Base-by-base conservation (phyloP, 2,797 vertebrate species). In the Acestrorhynchus altus region DNA sequence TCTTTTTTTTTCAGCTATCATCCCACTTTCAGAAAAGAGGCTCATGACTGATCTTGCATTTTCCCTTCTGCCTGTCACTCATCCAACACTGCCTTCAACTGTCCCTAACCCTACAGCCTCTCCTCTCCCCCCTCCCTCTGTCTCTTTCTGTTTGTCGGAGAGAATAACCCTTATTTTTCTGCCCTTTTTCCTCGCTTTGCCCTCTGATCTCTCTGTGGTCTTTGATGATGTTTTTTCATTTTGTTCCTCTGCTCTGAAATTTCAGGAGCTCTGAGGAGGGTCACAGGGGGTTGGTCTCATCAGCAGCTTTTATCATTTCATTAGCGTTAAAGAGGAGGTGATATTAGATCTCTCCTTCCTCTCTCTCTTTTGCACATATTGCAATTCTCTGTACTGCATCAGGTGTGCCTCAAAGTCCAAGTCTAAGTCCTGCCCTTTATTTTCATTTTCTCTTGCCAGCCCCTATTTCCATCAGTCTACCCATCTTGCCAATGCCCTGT, bases 161-260 rank as follows among this genome's bases (percentile, higher is more conserved):
- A 35, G 18, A 74, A 56, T 5, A 56, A 16, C 61, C 39, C 64
- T 68, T 66, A 51, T 28, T 70, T 61, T 39, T 11, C 20, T 12
- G 18, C 18, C 63, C 31, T 35, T n/a, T 56, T 22, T 22, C 20
- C 13, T 9, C 2, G 12, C 18, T 61, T 74, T 61, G 71, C 31
- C 77, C 77, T 68, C 54, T 63, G 42, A 57, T 49, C 63, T 49
- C 35, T 68, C 31, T 60, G 31, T 74, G 44, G 20, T 74, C 31
- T 84, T 80, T 84, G 80, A 82, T 74, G 81, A 61, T 79, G n/a
- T 74, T 74, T 31, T n/a, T 70, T 82, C 39, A 71, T 80, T 80
- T 63, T 77, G 66, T 59, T 65, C 65, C 65, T 26, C 40, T 56
- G 42, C 47, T 59, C 63, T 60, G 60, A 69, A 76, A 81, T 74